Base-by-base conservation (phyloP, 2,797 vertebrate species). In the Picus viridis region DNA sequence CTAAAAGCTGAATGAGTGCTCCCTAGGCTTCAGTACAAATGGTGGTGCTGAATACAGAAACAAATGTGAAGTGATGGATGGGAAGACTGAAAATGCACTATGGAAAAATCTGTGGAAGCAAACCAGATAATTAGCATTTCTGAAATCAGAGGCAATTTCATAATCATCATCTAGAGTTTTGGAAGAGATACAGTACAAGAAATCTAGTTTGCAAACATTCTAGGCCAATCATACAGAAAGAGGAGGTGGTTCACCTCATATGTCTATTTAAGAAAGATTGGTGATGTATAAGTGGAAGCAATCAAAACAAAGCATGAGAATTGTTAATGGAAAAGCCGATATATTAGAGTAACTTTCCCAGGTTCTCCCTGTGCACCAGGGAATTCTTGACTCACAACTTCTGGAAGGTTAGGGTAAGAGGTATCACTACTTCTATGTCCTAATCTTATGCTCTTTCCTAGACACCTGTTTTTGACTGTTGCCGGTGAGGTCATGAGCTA, bases 341-440 rank as follows among this genome's bases (percentile, higher is more conserved):
- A 30, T 22, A 57, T 75, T 86, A 57, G 11, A 69, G 1, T 63
- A 65, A 65, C 5, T 49, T 88, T 49, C 81, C 30, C 3, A 19
- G 8, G 6, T 3, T 36, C 3, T 0, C 2, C 4, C 5, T 26
- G 2, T 36, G 17, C 9, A 57, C 39, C 12, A 77, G 20, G 11
- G 39, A 61, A 23, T 41, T 62, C 34, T 17, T 56, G 26, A 63
- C 10, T 86, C 43, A 30, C 8, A 59, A 9, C 43, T 89, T 32
- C 43, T 72, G 3, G 14, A 10, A 61, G 12, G 5, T 49, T 77
- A 68, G 45, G 30, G 18, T 49, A 83, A 29, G 12, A 77, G 57
- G 3, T 54, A 74, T n/a, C 7, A 23, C 7, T 10, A 5, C 18
- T 83, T 71, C 27, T 4, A 10, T 64, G 20, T 58, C 22, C 9